A percentile compares a stretch with the other conserved stretches of the same genome.
Evolutionary conservation across 2,113 vertebrate species (phyloP).

Genomic region (Eonycteris spelaea): DNA sequence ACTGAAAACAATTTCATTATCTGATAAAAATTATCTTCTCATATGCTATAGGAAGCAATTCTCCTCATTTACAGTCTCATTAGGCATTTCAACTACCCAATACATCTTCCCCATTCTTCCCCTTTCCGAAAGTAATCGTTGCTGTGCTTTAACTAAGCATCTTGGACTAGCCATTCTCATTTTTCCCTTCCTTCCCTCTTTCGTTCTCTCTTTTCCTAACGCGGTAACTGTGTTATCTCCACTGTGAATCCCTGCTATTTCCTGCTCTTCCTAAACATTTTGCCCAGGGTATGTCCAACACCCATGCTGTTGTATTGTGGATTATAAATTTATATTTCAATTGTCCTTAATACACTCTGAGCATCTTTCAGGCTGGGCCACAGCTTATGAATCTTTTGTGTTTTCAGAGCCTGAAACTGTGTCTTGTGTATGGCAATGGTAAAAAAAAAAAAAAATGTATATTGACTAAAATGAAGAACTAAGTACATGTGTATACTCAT

Average conservation of each 20-base stretch:
- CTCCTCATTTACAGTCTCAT: conserved; percentile 75
- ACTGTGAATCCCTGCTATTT: neutral
- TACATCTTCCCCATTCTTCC: conserved; percentile 61
- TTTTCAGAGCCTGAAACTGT: neutral
- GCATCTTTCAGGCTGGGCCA: neutral
- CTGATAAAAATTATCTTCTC: conserved; percentile 77
- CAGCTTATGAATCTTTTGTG: neutral
- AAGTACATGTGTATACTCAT: neutral
- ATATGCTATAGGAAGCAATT: conserved; percentile 62
- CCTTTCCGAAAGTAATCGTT: conserved; percentile 40
- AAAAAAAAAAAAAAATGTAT: neutral
- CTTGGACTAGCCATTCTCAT: neutral
- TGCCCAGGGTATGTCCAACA: neutral
- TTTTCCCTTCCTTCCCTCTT: neutral
- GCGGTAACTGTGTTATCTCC: neutral
- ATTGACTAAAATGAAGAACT: neutral
- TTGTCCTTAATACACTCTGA: neutral
- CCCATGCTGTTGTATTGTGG: neutral
- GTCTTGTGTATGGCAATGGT: neutral
- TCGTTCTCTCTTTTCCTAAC: neutral
- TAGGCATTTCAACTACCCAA: conserved; percentile 68
- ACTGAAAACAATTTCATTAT: conserved; percentile 79
- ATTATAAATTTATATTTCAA: neutral
- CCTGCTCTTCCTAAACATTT: neutral
- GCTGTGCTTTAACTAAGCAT: conserved; percentile 34